Base-by-base conservation (phyloP, 2,113 vertebrate genomes). In the Melanerpes formicivorus region DNA sequence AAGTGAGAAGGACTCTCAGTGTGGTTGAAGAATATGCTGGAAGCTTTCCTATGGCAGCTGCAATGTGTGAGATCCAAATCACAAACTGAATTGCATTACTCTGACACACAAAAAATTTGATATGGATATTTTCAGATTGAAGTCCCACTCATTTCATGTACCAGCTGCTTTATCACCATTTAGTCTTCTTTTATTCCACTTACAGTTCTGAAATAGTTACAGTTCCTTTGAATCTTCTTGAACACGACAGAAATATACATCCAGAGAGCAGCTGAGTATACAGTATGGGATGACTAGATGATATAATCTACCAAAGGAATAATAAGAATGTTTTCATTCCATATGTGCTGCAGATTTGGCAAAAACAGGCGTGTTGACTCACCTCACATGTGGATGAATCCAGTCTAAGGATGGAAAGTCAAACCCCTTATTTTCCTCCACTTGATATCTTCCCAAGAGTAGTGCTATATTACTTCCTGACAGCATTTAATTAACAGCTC, bases 151-250 rank as follows among this genome's bases (percentile, higher is more conserved):
- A 87, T 92, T 92, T 78, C 25, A 3, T 79, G n/a, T 87, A 88
- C 88, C 92, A 96, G 80, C 88, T 96, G 95, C 83, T 95, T 88
- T 95, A 84, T 90, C 74, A 83, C 71, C 92, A 84, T 87, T 93
- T 94, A 79, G 29, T 77, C 72, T 95, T 52, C 81, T 87, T 91
- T 89, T 95, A 74, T 95, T 93, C 79, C 64, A 73, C 42, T 95
- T 81, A 84, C 44, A 90, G 66, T 78, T 94, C 92, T 93, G 58
- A 90, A 90, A 90, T 86, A 94, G 92, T 78, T 88, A 62, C 92
- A 93, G 63, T 69, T 71, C 85, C 91, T 93, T 54, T 54, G 80
- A 74, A 80, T 87, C 44, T 94, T 64, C 76, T 10, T 72, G 58
- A 93, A 70, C 29, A 73, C 46, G 74, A 88, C 78, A 88, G 78